Percentiles rank a stretch among this genome's conserved stretches.
Evolutionary conservation across 2,797 vertebrate genomes (phyloP).

Genomic region (Pitangus sulphuratus): DNA sequence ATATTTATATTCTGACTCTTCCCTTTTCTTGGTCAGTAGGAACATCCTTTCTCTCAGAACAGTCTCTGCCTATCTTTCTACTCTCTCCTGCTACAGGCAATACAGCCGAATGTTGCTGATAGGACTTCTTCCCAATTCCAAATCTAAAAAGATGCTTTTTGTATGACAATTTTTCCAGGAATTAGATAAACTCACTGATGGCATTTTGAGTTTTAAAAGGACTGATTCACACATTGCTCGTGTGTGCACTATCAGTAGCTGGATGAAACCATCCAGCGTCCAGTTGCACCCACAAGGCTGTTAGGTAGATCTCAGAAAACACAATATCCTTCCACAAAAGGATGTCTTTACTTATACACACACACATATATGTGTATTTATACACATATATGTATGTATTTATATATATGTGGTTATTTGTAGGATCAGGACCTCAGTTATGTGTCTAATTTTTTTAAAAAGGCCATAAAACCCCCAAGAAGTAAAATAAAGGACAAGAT

Average conservation of each 20-base stretch:
- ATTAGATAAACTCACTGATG: background rate
- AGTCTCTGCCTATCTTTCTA: background rate
- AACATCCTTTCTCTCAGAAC: background rate
- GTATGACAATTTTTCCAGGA: background rate
- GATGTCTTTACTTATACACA: background rate
- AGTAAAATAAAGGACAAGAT: background rate
- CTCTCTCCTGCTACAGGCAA: background rate
- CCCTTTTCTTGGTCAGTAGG: background rate
- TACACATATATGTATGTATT: too few relatives aligned
- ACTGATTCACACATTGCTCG: background rate
- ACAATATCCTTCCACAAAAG: background rate
- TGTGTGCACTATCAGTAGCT: background rate
- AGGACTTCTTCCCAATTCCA: background rate
- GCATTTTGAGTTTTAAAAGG: background rate
- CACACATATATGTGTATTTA: rapidly evolving
- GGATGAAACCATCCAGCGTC: background rate
- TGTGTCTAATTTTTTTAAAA: background rate
- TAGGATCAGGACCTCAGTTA: background rate
- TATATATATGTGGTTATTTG: background rate
- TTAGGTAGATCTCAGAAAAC: background rate
- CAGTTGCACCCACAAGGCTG: background rate
- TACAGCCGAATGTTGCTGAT: background rate
- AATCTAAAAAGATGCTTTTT: background rate
- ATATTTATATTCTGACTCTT: background rate
- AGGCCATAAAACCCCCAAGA: background rate